phyloP scores from a whole-genome alignment of 2,797 vertebrate species.

The Syncerus caffer region DNA sequence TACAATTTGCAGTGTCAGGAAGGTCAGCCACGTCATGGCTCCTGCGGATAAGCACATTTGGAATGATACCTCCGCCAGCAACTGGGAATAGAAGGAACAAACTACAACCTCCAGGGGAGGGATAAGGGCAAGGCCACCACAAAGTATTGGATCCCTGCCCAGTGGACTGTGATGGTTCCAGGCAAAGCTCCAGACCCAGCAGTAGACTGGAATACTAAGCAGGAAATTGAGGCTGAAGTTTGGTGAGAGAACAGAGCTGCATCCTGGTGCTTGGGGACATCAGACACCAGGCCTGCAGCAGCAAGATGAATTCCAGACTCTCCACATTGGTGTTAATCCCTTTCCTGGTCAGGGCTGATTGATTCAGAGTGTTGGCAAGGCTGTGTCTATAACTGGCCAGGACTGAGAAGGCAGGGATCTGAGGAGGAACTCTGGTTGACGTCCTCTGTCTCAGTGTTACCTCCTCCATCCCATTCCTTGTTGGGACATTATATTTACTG shows the following conservation, averaged over 20 bases:
- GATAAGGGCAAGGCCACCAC: background rate
- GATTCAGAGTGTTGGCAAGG: background rate
- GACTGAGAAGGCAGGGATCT: background rate
- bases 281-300: background rate
- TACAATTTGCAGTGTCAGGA: background rate
- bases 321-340: conserved; percentile 13
- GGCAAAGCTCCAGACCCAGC: conserved; percentile 58
- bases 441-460: background rate
- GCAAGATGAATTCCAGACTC: conserved; percentile 50
- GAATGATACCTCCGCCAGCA: background rate
- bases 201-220: conserved; percentile 30
- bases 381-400: background rate
- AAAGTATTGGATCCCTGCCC: conserved; percentile 41
- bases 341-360: background rate
- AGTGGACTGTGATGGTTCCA: conserved; percentile 22
- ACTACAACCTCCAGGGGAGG: background rate
- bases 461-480: background rate
- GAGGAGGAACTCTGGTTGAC: background rate
- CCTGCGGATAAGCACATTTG: conserved; percentile 22
- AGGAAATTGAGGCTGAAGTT: conserved; percentile 56
- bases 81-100: background rate
- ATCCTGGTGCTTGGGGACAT: background rate
- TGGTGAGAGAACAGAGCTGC: conserved; percentile 8
- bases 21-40: background rate
- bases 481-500: background rate